These are phyloP conservation scores for Thinocorus orbignyianus DNA, from an alignment of 2,113 vertebrate species.

Conservation along the genomic window DNA sequence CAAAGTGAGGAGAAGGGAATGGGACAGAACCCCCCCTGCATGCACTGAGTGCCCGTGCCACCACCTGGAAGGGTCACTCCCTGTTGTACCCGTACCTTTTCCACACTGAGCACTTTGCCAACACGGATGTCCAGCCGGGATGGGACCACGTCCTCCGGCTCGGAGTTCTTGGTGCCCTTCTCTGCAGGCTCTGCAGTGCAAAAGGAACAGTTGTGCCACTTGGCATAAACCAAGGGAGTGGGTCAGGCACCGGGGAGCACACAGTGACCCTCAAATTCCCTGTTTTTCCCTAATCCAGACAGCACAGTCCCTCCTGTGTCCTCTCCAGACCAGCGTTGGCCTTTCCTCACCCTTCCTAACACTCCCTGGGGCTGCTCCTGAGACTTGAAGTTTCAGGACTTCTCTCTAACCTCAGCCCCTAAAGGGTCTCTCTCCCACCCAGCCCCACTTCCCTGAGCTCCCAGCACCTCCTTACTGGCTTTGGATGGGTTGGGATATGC, in stretches of 20 bases:
- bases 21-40: not conserved
- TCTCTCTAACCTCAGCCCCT: not conserved
- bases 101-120: slow-evolving; percentile 90
- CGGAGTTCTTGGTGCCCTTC: slow-evolving; percentile 75
- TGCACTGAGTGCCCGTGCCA: accelerated
- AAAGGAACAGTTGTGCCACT: not conserved
- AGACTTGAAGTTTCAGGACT: not conserved
- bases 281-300: not conserved
- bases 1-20: not conserved
- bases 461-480: slow-evolving; percentile 81
- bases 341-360: not conserved
- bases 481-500: slow-evolving; percentile 88
- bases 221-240: not conserved
- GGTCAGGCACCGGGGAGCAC: not conserved
- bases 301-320: not conserved
- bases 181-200: slow-evolving; percentile 74
- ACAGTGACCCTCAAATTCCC: not conserved
- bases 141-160: slow-evolving; percentile 82
- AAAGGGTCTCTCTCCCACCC: not conserved
- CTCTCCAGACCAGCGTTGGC: not conserved
- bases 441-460: not conserved
- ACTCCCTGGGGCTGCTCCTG: not conserved
- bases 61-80: accelerated
- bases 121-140: slow-evolving; percentile 93
- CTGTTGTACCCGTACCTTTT: slow-evolving; percentile 73